phyloP scores from a whole-genome alignment of 2,113 vertebrate species.

The Psephotus haematonotus region DNA sequence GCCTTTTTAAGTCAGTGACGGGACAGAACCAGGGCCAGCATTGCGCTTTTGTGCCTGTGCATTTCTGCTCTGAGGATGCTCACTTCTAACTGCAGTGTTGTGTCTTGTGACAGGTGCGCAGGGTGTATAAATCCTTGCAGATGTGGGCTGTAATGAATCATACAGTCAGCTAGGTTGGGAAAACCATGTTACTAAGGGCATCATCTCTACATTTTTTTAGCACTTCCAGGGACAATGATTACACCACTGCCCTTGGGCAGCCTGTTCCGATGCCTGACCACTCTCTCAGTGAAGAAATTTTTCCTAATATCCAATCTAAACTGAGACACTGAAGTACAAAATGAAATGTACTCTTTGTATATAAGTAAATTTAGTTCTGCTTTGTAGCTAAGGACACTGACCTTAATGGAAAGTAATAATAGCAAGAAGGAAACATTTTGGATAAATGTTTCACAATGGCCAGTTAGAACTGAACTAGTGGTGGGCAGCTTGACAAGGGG shows the following conservation, averaged over 20 bases:
- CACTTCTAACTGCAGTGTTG: not conserved
- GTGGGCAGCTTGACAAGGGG: not conserved
- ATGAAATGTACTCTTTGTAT: not conserved
- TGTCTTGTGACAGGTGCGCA: accelerated
- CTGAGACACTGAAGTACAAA: not conserved
- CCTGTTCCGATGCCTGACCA: not conserved
- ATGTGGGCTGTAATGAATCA: not conserved
- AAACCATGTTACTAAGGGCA: not conserved
- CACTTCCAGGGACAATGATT: not conserved
- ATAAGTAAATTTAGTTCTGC: not conserved
- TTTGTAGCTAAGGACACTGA: not conserved
- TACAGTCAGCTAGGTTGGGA: not conserved
- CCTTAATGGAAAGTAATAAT: no score
- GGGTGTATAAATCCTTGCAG: not conserved
- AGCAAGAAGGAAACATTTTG: not conserved
- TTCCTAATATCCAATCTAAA: not conserved
- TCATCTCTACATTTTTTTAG: not conserved
- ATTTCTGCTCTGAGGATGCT: not conserved
- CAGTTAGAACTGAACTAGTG: not conserved
- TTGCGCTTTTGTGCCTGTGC: accelerated
- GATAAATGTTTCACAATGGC: not conserved
- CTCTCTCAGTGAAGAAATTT: not conserved
- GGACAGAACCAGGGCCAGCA: accelerated
- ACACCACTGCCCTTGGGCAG: not conserved
- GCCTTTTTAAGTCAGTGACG: accelerated